Percentiles rank a stretch among this genome's conserved stretches.
Evolutionary conservation across 2,113 vertebrate species (phyloP).

Genomic region (Platichthys flesus): DNA sequence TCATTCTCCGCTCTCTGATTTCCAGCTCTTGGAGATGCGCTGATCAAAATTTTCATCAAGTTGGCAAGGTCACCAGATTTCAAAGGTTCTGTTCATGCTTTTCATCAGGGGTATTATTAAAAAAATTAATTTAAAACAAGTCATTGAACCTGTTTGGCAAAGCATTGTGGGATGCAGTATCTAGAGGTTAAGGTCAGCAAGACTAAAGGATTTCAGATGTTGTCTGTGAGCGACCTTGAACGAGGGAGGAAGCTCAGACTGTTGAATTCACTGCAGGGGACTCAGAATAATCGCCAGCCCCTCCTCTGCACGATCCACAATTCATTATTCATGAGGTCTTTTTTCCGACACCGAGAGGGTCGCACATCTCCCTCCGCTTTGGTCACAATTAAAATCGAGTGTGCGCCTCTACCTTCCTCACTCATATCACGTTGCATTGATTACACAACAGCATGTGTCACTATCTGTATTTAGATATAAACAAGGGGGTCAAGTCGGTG

Average conservation of each 20-base stretch:
- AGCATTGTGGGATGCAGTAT: conserved; percentile 8
- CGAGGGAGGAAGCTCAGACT: conserved; percentile 33
- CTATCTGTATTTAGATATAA: neutral
- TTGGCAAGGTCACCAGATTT: conserved; percentile 24
- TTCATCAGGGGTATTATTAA: conserved; percentile 13
- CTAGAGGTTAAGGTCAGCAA: conserved; percentile 36
- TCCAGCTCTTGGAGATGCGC: neutral
- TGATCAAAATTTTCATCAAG: neutral
- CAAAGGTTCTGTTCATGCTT: conserved; percentile 6
- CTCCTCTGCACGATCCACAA: conserved; percentile 69
- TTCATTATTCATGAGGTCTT: conserved; percentile 69
- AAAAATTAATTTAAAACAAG: neutral
- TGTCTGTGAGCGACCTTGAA: conserved; percentile 62
- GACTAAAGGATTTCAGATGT: conserved; percentile 52
- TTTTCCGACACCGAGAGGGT: conserved; percentile 27
- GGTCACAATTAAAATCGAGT: conserved; percentile 31
- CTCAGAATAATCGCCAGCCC: conserved; percentile 67
- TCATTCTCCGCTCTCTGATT: neutral
- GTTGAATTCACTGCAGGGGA: conserved; percentile 57
- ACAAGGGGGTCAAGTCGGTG: too few species aligned
- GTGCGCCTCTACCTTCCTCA: too few species aligned
- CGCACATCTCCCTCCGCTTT: conserved; percentile 32
- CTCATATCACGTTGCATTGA: neutral
- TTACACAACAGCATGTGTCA: neutral
- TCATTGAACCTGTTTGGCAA: conserved; percentile 6